Percentiles rank a stretch among this genome's conserved stretches.
phyloP scores from a whole-genome alignment of 2,888 invertebrate genomes.

The Allolobophora icterica region DNA sequence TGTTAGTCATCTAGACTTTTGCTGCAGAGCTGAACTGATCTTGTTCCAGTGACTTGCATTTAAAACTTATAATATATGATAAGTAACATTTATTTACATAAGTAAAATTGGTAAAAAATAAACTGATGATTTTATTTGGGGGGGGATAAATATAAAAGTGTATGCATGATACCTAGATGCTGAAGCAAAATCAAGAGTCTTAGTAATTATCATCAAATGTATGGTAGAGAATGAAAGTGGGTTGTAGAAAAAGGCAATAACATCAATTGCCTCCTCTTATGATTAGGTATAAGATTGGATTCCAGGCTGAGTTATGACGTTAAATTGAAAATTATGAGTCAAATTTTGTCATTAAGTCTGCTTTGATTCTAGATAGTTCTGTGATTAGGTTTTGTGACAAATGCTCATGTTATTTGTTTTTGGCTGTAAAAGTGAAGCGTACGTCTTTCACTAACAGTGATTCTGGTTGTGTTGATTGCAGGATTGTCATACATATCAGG shows the following conservation, averaged over 20 bases:
- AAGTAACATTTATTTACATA: not conserved
- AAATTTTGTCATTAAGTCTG: not conserved
- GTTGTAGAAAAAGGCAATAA: no score
- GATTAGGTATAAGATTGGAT: no score
- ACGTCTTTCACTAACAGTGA: not conserved
- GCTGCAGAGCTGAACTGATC: not conserved
- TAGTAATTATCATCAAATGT: no score
- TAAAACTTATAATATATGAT: not conserved
- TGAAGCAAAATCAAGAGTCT: no score
- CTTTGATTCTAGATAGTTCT: not conserved
- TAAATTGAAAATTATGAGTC: no score
- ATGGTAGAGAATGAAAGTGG: no score
- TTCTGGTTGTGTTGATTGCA: conserved; percentile 25
- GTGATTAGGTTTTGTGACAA: not conserved
- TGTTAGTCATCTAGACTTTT: not conserved
- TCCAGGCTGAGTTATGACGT: no score
- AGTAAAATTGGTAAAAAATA: not conserved
- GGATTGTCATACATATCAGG: conserved; percentile 32
- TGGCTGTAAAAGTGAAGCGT: not conserved
- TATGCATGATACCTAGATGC: no score
- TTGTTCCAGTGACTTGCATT: not conserved
- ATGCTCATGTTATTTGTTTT: not conserved
- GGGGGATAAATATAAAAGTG: no score
- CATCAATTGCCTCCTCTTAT: no score
- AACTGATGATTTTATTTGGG: no score